These are phyloP conservation scores for Ariolimax columbianus DNA, from an alignment of 2,888 invertebrate genomes.

Conservation along the genomic window DNA sequence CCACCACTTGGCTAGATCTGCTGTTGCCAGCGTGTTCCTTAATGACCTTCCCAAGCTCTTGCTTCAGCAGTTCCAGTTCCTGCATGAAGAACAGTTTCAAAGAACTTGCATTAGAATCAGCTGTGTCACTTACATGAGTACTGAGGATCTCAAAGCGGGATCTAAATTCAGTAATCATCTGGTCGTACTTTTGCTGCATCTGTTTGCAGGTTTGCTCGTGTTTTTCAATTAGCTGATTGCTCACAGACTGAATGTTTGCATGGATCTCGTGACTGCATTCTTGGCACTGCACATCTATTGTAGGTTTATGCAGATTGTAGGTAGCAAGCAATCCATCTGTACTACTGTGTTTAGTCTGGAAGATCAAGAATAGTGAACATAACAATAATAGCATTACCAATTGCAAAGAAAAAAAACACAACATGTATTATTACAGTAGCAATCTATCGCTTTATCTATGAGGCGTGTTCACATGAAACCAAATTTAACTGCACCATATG, in stretches of 20 bases:
- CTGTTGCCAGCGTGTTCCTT: background rate
- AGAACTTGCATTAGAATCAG: background rate
- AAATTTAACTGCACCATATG: too few species aligned
- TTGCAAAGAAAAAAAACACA: too few species aligned
- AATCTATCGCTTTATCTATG: too few species aligned
- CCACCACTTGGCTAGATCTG: background rate
- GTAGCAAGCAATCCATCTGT: background rate
- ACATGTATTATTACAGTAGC: too few species aligned
- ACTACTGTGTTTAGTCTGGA: background rate
- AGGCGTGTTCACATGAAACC: too few species aligned
- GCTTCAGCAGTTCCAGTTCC: slow-evolving; percentile 1
- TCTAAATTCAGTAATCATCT: background rate
- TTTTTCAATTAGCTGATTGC: background rate
- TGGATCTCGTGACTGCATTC: background rate
- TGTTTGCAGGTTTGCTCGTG: background rate
- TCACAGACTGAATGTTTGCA: background rate
- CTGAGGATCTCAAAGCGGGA: background rate
- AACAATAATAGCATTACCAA: background rate
- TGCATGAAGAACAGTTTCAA: slow-evolving; percentile 15
- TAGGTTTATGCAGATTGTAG: background rate
- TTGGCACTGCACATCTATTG: background rate
- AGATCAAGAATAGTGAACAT: background rate
- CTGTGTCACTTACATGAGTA: background rate
- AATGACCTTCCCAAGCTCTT: slow-evolving; percentile 16
- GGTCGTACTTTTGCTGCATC: background rate